Conservation (phyloP, 2,888 invertebrate species). For the Pterostichus madidus region DNA sequence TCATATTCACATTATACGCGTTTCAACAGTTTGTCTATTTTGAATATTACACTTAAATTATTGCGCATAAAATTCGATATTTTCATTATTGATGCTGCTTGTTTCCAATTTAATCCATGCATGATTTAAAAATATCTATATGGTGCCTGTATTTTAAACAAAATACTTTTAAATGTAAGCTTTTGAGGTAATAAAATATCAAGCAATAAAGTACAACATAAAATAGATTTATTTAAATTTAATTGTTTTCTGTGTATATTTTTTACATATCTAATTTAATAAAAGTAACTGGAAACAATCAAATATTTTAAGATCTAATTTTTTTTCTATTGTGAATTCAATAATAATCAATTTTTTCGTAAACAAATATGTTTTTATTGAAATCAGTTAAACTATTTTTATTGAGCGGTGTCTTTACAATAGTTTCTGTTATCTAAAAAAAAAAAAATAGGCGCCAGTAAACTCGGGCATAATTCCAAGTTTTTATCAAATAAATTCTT, state of each 20-base stretch:
- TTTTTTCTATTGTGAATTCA: not conserved
- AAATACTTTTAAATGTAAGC: too few relatives aligned
- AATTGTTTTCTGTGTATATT: too few relatives aligned
- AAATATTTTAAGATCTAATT: not conserved
- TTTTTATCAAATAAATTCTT: constrained; percentile 46
- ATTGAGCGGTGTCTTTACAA: not conserved
- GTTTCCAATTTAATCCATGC: too few relatives aligned
- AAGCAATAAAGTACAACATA: too few relatives aligned
- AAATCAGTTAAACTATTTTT: constrained; percentile 3
- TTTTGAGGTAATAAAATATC: too few relatives aligned
- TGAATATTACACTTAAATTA: not conserved
- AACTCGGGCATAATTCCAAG: constrained; percentile 44
- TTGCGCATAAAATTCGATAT: too few relatives aligned
- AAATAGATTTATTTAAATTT: too few relatives aligned
- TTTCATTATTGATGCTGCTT: too few relatives aligned
- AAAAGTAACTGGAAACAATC: too few relatives aligned
- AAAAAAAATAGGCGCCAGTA: constrained; percentile 41
- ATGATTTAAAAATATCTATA: too few relatives aligned
- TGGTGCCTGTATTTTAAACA: too few relatives aligned
- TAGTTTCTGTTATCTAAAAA: constrained; percentile 28
- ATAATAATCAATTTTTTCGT: not conserved
- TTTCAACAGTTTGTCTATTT: constrained; percentile 25
- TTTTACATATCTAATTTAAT: too few relatives aligned
- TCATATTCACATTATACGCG: constrained; percentile 1
- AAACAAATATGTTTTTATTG: not conserved